Percentiles rank a stretch among this genome's conserved stretches.
These are phyloP conservation scores for Acanthiza pusilla DNA, from an alignment of 2,797 vertebrate genomes.

Conservation along the genomic window DNA sequence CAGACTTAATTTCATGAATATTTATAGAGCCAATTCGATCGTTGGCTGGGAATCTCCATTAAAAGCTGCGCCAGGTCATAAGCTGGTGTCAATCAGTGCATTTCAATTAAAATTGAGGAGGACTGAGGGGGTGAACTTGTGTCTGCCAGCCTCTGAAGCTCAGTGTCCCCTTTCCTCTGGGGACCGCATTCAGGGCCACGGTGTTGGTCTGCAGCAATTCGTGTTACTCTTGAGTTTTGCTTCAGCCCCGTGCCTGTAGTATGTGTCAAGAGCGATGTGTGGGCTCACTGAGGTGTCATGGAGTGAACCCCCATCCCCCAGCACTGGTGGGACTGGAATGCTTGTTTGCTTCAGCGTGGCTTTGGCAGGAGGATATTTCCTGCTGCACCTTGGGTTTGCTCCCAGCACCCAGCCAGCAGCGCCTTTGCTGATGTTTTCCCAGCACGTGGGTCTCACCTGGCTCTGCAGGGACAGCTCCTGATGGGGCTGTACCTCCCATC, in stretches of 20 bases:
- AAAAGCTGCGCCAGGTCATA: not conserved
- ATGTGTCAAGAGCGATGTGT: rapidly evolving
- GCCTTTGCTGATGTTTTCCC: not conserved
- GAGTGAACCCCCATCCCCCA: not conserved
- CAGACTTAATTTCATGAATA: constrained; percentile 36
- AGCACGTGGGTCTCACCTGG: rapidly evolving
- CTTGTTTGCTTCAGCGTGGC: not conserved
- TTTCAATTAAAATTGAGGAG: not conserved
- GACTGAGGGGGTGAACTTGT: not conserved
- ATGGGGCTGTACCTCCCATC: rapidly evolving
- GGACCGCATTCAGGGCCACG: not conserved
- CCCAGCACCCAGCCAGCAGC: not conserved
- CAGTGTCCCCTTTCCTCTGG: not conserved
- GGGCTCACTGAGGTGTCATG: rapidly evolving
- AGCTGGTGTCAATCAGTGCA: not conserved
- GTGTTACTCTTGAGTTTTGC: not conserved
- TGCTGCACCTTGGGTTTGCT: not conserved
- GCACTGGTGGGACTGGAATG: not conserved
- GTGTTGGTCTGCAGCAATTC: not conserved
- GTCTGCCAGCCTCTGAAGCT: not conserved
- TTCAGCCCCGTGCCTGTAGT: not conserved
- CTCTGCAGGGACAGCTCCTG: rapidly evolving
- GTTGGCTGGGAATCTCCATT: not conserved
- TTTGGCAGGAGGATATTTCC: rapidly evolving
- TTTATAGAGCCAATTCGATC: constrained; percentile 20